These are phyloP conservation scores for Mycalesis mineus DNA, from an alignment of 2,888 invertebrate genomes.

Conservation along the genomic window DNA sequence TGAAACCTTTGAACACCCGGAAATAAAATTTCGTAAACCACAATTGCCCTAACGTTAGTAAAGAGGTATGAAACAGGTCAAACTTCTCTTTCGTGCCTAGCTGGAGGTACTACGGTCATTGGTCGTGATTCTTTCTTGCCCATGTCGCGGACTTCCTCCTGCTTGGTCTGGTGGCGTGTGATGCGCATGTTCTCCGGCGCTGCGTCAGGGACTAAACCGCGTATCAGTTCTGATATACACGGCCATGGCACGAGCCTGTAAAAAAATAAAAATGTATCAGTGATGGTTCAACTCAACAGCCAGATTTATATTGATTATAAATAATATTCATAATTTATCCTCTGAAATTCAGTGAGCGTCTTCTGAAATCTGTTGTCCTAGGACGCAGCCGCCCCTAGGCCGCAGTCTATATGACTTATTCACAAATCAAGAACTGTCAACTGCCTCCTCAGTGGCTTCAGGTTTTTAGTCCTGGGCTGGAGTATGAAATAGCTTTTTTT, in stretches of 20 bases:
- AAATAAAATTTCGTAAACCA: not conserved
- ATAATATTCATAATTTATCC: no score
- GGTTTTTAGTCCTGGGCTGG: no score
- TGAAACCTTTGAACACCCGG: not conserved
- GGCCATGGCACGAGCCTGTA: conserved; percentile 86
- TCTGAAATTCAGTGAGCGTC: no score
- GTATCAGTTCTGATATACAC: conserved; percentile 81
- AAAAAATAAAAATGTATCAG: no score
- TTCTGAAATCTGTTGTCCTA: no score
- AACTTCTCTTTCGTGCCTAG: conserved; percentile 58
- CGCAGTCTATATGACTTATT: no score
- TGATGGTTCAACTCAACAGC: no score
- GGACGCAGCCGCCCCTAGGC: no score
- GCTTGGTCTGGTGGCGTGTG: conserved; percentile 10
- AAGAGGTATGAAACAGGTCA: conserved; percentile 32
- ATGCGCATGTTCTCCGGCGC: conserved; percentile 59
- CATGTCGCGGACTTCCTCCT: conserved; percentile 7
- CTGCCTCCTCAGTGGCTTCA: no score
- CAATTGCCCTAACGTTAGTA: not conserved
- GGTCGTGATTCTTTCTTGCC: conserved; percentile 53
- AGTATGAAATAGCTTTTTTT: no score
- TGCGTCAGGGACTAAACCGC: conserved; percentile 83
- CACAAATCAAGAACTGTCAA: no score
- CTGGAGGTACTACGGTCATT: conserved; percentile 58
- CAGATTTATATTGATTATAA: no score